A percentile compares a stretch with the other conserved stretches of the same genome.
Conservation (phyloP, 2,113 vertebrate species). For the Caranx melampygus region DNA sequence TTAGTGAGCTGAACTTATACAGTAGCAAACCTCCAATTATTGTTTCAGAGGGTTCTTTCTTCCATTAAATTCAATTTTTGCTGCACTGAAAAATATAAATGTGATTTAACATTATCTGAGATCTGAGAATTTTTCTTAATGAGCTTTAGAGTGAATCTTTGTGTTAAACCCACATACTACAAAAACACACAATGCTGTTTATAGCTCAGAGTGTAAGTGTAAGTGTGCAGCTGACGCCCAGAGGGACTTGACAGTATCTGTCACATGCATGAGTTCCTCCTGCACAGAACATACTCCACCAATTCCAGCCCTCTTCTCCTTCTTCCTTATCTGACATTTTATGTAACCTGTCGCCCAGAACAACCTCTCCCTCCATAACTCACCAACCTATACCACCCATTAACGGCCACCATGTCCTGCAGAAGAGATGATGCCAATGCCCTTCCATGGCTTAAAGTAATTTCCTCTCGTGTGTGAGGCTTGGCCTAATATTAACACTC, state of each 20-base stretch:
- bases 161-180: background rate
- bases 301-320: background rate
- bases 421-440: no score
- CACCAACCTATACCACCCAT: background rate
- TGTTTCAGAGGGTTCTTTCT: background rate
- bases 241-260: slow-evolving; percentile 1
- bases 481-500: background rate
- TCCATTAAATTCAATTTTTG: background rate
- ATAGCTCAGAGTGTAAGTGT: background rate
- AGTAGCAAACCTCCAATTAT: background rate
- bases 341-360: background rate
- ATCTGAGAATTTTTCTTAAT: no score
- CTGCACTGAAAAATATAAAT: background rate
- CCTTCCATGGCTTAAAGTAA: background rate
- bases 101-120: background rate
- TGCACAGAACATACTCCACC: background rate
- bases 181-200: background rate
- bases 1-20: background rate
- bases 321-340: slow-evolving; percentile 25
- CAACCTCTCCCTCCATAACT: slow-evolving; percentile 3
- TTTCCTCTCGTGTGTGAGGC: background rate
- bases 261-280: slow-evolving; percentile 45
- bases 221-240: background rate
- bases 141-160: background rate
- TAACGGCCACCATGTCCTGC: background rate